Percentiles rank a stretch among this genome's conserved stretches.
Conservation (phyloP, 2,113 vertebrate species). For the Caretta caretta region DNA sequence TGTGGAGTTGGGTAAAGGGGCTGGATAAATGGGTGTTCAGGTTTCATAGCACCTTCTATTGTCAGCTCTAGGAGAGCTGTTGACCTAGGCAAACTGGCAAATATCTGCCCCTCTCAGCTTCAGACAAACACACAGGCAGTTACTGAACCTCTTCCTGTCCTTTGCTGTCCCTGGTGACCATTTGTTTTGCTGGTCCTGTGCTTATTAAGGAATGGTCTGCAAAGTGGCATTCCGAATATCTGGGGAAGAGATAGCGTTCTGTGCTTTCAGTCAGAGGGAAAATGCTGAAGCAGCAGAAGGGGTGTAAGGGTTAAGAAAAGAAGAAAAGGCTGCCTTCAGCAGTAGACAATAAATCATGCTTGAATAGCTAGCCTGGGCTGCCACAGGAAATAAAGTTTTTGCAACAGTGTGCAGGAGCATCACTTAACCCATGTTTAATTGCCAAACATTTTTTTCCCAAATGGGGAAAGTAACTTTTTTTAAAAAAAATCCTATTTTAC, state of each 20-base stretch:
- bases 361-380: not conserved
- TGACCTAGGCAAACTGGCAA: not conserved
- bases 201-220: not conserved
- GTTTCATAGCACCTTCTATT: not conserved
- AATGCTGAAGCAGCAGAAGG: not conserved
- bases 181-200: accelerated
- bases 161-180: not conserved
- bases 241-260: not conserved
- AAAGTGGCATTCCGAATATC: not conserved
- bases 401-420: not conserved
- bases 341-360: not conserved
- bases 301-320: not conserved
- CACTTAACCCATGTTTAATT: not conserved
- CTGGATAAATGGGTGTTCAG: not conserved
- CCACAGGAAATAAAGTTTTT: not conserved
- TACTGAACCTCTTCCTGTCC: not conserved
- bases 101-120: not conserved
- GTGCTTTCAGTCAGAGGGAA: not conserved
- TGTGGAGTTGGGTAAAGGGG: not conserved
- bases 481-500: accelerated
- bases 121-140: not conserved
- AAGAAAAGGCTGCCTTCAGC: not conserved
- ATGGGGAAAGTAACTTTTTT: not conserved
- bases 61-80: not conserved
- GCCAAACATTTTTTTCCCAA: not conserved